A percentile compares a stretch with the other conserved stretches of the same genome.
Conservation (phyloP, 2,113 vertebrate genomes). For the Tragelaphus scriptus region DNA sequence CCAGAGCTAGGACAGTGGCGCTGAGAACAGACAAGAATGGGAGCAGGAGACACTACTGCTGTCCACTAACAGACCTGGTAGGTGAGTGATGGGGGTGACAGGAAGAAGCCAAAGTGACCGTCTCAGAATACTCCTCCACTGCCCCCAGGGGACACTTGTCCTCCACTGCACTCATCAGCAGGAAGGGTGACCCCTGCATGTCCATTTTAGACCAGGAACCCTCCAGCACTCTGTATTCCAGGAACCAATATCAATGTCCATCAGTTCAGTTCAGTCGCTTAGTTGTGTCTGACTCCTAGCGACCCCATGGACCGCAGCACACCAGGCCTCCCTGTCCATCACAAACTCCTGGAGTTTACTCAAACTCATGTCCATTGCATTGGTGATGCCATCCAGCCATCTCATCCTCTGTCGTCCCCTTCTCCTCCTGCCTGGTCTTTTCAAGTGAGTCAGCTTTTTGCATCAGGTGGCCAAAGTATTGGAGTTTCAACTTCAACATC, state of each 20-base stretch:
- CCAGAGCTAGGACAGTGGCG: background rate
- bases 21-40: background rate
- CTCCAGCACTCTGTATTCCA: background rate
- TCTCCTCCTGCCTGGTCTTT: background rate
- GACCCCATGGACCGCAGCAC: background rate
- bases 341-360: background rate
- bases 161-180: background rate
- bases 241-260: too few species aligned
- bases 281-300: background rate
- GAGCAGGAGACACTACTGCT: background rate
- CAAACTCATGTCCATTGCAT: background rate
- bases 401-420: background rate
- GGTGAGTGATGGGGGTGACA: background rate
- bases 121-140: too few species aligned
- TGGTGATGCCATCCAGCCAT: fast-evolving
- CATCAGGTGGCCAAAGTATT: background rate
- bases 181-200: background rate
- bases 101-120: background rate
- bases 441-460: background rate
- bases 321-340: background rate
- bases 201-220: background rate
- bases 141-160: background rate
- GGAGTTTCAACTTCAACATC: background rate
- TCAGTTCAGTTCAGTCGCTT: background rate
- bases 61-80: background rate